phyloP scores from a whole-genome alignment of 92 coral and sea anemone genomes.

The Actinernus sp. region DNA sequence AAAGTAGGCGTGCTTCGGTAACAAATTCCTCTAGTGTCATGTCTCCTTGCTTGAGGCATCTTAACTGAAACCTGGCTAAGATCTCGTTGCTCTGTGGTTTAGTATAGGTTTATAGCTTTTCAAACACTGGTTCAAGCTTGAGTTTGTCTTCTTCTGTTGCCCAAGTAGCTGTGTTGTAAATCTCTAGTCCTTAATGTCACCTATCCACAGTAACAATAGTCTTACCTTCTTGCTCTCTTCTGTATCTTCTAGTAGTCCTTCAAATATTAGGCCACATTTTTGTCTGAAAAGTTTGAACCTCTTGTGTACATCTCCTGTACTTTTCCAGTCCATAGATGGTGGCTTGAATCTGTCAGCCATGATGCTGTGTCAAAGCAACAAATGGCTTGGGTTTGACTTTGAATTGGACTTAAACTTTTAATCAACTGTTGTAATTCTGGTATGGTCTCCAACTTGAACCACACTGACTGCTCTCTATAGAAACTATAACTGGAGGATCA shows the following conservation, averaged over 20 bases:
- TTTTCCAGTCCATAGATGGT: conserved; percentile 63
- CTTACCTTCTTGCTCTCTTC: conserved; percentile 44
- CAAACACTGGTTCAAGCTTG: conserved; percentile 31
- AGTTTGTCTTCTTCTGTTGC: conserved; percentile 18
- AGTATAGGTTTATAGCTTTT: conserved; percentile 41
- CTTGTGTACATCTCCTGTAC: conserved; percentile 69
- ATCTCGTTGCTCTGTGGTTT: conserved; percentile 63
- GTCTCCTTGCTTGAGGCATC: conserved; percentile 63
- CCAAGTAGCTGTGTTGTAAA: conserved; percentile 59
- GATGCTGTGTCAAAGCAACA: too few relatives aligned
- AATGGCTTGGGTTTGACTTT: too few relatives aligned
- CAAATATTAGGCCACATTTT: conserved; percentile 56
- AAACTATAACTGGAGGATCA: too few relatives aligned
- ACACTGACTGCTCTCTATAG: too few relatives aligned
- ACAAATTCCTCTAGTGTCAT: conserved; percentile 64
- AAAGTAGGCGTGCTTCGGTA: conserved; percentile 43
- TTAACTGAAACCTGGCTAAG: conserved; percentile 39
- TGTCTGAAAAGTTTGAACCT: conserved; percentile 61
- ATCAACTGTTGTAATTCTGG: too few relatives aligned
- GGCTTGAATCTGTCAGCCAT: conserved; percentile 32
- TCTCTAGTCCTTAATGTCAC: conserved; percentile 64
- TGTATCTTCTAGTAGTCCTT: conserved; percentile 44
- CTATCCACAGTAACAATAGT: conserved; percentile 53
- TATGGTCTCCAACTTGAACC: too few relatives aligned
- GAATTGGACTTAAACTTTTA: too few relatives aligned